Conservation (phyloP, 2,888 invertebrate species). For the Celastrina argiolus region DNA sequence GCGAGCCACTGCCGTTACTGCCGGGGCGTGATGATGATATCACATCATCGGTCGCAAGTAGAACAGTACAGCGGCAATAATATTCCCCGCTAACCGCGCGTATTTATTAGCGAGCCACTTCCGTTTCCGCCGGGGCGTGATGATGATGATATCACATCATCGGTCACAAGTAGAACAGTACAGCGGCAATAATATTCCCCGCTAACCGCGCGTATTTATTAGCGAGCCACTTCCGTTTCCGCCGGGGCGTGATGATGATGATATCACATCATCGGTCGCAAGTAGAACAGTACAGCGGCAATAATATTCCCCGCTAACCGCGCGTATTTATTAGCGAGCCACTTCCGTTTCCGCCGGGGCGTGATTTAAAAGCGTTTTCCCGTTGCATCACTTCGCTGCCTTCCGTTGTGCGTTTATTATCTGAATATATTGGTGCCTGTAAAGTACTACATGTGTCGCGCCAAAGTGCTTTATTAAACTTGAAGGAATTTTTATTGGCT, state of each 20-base stretch:
- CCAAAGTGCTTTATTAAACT: constrained; percentile 16
- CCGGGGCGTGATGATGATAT: constrained; percentile 43
- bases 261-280: neutral
- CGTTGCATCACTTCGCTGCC: constrained; percentile 50
- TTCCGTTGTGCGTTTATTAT: constrained; percentile 45
- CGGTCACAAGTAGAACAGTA: neutral
- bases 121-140: constrained; percentile 51
- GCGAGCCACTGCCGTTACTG: constrained; percentile 50
- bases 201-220: constrained; percentile 56
- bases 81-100: constrained; percentile 39
- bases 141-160: no score
- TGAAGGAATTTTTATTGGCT: constrained; percentile 13
- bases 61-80: constrained; percentile 18
- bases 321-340: constrained; percentile 60
- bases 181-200: constrained; percentile 23
- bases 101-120: constrained; percentile 58
- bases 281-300: constrained; percentile 20
- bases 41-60: no score
- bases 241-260: constrained; percentile 45
- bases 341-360: constrained; percentile 49
- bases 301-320: constrained; percentile 33
- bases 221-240: constrained; percentile 47
- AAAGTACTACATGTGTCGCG: constrained; percentile 1
- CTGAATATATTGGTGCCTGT: constrained; percentile 37
- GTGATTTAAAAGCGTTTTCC: constrained; percentile 61